A percentile compares a stretch with the other conserved stretches of the same genome.
Evolutionary conservation across 2,888 invertebrate genomes (phyloP).

Genomic region (Troides oblongomaculatus): DNA sequence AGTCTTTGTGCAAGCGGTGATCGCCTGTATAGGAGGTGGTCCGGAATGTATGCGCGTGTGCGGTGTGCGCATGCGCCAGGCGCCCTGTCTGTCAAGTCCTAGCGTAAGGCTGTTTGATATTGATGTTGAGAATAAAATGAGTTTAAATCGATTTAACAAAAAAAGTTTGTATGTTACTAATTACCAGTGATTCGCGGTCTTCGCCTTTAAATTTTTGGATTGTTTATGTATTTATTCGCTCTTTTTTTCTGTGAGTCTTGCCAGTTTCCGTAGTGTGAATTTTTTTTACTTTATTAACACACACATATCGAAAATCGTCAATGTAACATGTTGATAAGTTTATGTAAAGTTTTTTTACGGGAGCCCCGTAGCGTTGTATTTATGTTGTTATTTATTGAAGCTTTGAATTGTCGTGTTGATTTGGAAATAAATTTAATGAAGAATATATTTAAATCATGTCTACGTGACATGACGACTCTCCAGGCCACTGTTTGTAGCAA

Average conservation of each 20-base stretch:
- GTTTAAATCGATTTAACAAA: conserved; percentile 8
- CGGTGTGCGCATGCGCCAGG: conserved; percentile 25
- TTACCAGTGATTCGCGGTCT: conserved; percentile 24
- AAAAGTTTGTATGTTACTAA: conserved; percentile 25
- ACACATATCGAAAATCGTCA: conserved; percentile 2
- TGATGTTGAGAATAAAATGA: conserved; percentile 6
- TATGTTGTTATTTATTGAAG: neutral
- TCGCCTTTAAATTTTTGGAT: conserved; percentile 10
- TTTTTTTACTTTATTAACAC: neutral
- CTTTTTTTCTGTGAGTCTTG: conserved; percentile 23
- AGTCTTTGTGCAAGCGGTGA: conserved; percentile 22
- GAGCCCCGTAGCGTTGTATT: conserved; percentile 15
- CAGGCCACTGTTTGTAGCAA: neutral
- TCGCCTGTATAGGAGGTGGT: conserved; percentile 13
- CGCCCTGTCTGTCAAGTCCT: conserved; percentile 26
- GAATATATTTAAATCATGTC: neutral
- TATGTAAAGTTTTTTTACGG: conserved; percentile 11
- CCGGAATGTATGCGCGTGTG: conserved; percentile 15
- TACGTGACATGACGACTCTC: conserved; percentile 7
- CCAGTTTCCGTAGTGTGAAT: conserved; percentile 9
- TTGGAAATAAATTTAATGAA: neutral
- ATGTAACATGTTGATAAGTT: neutral
- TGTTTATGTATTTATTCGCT: conserved; percentile 21
- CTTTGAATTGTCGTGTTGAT: conserved; percentile 1
- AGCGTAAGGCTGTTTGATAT: conserved; percentile 4